Evolutionary conservation across 37 sponge, comb jelly and placozoan genomes (phyloP).

Genomic region (Crambe crambe): DNA sequence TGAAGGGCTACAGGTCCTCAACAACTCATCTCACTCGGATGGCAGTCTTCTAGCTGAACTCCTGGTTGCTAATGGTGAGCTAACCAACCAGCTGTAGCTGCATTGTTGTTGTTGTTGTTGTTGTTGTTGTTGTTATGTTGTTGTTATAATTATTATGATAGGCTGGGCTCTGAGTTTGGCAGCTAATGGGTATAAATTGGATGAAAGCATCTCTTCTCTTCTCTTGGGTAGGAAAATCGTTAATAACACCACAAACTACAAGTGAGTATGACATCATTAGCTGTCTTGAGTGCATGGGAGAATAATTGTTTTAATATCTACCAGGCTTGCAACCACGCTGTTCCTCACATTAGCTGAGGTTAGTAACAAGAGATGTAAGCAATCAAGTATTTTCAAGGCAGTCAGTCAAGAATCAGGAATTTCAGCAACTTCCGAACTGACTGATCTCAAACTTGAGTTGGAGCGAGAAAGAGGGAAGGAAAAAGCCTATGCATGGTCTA

Average conservation of each 20-base stretch:
- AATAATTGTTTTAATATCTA: neutral
- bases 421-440: neutral
- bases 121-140: too few species aligned
- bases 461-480: slow-evolving; percentile 24
- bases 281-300: neutral
- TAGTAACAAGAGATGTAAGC: neutral
- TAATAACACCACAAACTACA: neutral
- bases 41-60: slow-evolving; percentile 34
- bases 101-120: too few species aligned
- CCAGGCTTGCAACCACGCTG: slow-evolving; percentile 13
- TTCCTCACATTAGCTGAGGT: slow-evolving; percentile 23
- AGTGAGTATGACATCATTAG: too few species aligned
- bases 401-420: neutral
- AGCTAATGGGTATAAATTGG: neutral
- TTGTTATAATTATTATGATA: neutral
- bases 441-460: neutral
- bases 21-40: slow-evolving; percentile 4
- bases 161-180: neutral
- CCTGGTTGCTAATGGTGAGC: slow-evolving; percentile 13
- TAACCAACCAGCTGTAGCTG: neutral
- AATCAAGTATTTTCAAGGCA: neutral
- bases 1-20: slow-evolving; percentile 25
- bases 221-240: neutral
- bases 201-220: neutral
- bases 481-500: slow-evolving; percentile 33